Conservation (phyloP, 2,888 invertebrate species). For the Drosophila nigricruria region DNA sequence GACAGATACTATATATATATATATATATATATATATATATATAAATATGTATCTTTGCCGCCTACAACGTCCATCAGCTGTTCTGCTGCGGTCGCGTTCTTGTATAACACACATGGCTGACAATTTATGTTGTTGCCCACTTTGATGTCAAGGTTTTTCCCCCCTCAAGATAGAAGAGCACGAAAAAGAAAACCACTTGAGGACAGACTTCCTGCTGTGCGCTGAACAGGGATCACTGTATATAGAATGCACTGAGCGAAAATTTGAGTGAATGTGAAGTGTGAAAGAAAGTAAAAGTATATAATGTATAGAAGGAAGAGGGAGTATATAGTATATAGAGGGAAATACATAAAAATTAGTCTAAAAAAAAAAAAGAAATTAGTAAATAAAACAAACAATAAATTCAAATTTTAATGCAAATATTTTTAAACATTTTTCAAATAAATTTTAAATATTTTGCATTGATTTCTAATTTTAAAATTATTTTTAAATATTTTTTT, state of each 20-base stretch:
- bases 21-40: conserved; percentile 59
- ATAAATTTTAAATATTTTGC: no score
- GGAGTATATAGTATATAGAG: background rate
- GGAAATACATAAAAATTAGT: background rate
- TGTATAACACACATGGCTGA: conserved; percentile 45
- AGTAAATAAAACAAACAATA: background rate
- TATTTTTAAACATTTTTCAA: background rate
- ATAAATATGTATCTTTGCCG: conserved; percentile 23
- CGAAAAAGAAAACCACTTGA: conserved; percentile 54
- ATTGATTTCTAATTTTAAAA: no score
- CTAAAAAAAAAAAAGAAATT: background rate
- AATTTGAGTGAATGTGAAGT: background rate
- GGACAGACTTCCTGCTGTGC: conserved; percentile 68
- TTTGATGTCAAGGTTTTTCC: conserved; percentile 76
- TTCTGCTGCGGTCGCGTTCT: conserved; percentile 40
- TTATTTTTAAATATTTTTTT: no score
- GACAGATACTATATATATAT: conserved; percentile 69
- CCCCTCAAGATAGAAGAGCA: conserved; percentile 5
- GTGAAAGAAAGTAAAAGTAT: background rate
- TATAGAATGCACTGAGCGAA: conserved; percentile 6
- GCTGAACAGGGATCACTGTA: conserved; percentile 23
- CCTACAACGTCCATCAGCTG: conserved; percentile 63
- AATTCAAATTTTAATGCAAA: background rate
- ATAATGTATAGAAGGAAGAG: no score
- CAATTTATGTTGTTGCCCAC: conserved; percentile 67